Percentiles rank a stretch among this genome's conserved stretches.
Evolutionary conservation across 2,113 vertebrate species (phyloP).

Genomic region (Paradisaea rubra): DNA sequence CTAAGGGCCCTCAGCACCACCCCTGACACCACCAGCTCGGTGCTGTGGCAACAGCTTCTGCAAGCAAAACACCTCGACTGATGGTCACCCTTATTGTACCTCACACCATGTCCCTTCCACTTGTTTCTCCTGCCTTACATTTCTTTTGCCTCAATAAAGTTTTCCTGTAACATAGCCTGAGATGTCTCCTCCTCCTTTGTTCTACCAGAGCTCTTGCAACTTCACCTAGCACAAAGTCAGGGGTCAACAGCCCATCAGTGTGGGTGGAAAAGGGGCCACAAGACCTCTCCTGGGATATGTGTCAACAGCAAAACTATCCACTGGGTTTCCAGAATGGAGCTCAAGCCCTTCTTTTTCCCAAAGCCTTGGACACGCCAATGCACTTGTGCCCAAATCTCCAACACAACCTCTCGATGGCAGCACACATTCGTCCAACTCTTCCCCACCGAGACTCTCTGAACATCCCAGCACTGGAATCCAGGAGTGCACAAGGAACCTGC

Average conservation of each 20-base stretch:
- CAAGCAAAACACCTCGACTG: too few species aligned
- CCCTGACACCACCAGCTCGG: neutral
- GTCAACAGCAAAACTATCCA: neutral
- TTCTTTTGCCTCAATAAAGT: neutral
- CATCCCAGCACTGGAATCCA: neutral
- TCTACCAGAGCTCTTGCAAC: neutral
- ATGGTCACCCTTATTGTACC: accelerated
- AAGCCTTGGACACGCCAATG: neutral
- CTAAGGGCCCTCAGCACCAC: neutral
- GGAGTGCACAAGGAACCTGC: neutral
- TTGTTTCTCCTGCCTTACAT: accelerated
- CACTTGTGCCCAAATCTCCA: neutral
- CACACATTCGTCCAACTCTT: neutral
- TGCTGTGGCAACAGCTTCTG: neutral
- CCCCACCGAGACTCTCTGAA: neutral
- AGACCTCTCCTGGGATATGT: too few species aligned
- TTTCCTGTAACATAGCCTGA: neutral
- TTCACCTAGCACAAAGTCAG: neutral
- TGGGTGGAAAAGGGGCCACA: neutral
- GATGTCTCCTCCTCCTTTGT: neutral
- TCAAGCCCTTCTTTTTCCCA: neutral
- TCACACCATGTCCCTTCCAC: accelerated
- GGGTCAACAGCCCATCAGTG: neutral
- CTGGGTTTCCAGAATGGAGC: neutral
- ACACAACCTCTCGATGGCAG: accelerated